Conservation (phyloP, 2,113 vertebrate species). For the Poeciliopsis occidentalis region DNA sequence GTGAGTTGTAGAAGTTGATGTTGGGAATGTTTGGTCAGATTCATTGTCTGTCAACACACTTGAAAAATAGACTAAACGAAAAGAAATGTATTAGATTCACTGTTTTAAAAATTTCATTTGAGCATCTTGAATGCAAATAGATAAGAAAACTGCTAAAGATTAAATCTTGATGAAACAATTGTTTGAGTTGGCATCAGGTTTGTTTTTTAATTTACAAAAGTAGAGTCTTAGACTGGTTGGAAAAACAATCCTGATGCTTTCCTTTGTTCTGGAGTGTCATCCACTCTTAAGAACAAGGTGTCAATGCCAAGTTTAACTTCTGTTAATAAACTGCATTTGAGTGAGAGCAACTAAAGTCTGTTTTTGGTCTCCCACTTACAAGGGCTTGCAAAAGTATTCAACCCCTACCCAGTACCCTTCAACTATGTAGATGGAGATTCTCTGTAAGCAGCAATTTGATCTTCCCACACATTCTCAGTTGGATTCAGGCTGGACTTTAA, state of each 20-base stretch:
- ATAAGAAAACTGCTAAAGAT: too few species aligned
- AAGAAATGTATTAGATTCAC: neutral
- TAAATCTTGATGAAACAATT: too few species aligned
- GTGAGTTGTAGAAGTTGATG: slow-evolving; percentile 19
- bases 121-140: too few species aligned
- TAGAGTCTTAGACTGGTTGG: too few species aligned
- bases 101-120: neutral
- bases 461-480: neutral
- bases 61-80: neutral
- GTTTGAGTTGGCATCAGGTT: too few species aligned
- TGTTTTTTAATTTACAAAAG: too few species aligned
- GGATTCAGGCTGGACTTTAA: neutral
- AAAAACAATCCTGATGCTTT: too few species aligned
- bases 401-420: too few species aligned
- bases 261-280: too few species aligned
- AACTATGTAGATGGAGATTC: neutral
- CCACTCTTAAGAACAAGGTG: too few species aligned
- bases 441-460: neutral
- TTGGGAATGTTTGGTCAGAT: slow-evolving; percentile 18
- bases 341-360: neutral
- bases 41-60: slow-evolving; percentile 4
- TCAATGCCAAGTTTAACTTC: too few species aligned
- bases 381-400: neutral
- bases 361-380: neutral
- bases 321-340: too few species aligned